These are phyloP conservation scores for Antheraea assamensis DNA, from an alignment of 2,888 invertebrate genomes.

Conservation along the genomic window DNA sequence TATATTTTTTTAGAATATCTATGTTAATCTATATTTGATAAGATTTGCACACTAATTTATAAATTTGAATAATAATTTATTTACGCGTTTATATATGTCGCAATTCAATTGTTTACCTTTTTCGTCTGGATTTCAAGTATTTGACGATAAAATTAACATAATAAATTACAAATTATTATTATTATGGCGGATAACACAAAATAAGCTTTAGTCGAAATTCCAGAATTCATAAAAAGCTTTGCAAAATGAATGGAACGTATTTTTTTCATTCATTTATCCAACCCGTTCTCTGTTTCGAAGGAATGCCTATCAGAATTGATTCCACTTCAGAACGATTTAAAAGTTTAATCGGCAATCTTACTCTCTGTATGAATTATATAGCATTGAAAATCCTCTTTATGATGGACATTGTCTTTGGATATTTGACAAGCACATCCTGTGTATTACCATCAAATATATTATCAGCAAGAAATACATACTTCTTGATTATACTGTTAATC, in stretches of 20 bases:
- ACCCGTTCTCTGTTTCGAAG: conserved; percentile 43
- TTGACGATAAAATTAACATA: too few species aligned
- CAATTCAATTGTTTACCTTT: neutral
- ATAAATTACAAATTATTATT: too few species aligned
- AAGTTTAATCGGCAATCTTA: conserved; percentile 24
- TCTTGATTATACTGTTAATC: neutral
- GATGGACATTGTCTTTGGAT: conserved; percentile 43
- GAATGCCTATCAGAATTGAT: conserved; percentile 17
- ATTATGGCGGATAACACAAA: neutral
- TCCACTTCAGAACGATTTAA: conserved; percentile 18
- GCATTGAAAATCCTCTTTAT: conserved; percentile 63
- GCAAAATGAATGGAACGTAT: neutral
- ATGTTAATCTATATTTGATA: too few species aligned
- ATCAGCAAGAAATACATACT: neutral
- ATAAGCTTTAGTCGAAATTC: neutral
- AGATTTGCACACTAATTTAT: too few species aligned
- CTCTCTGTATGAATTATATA: conserved; percentile 35
- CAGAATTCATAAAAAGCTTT: neutral
- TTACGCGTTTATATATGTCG: too few species aligned
- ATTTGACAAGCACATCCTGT: conserved; percentile 58
- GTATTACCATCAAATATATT: neutral
- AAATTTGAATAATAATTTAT: too few species aligned
- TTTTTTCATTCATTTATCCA: conserved; percentile 28
- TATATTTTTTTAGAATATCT: too few species aligned
- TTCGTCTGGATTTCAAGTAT: too few species aligned